phyloP scores from a whole-genome alignment of 1,140 invertebrate genomes.

The Vollenhovia emeryi region DNA sequence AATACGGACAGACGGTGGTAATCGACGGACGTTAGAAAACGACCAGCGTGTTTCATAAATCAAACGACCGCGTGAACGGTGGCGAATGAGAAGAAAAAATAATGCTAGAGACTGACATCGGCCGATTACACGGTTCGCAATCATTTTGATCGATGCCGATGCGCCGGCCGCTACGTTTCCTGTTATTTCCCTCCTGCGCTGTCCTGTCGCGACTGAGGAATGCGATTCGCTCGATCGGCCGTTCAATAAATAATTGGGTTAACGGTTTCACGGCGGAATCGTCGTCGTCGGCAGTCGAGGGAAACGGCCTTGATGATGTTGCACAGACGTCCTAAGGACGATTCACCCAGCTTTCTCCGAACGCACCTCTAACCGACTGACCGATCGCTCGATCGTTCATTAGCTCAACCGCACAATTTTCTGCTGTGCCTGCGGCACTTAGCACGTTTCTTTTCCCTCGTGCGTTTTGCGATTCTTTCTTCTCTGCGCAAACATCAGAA shows the following conservation, averaged over 20 bases:
- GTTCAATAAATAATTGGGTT: constrained; percentile 70
- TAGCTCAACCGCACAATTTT: background rate
- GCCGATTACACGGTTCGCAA: constrained; percentile 48
- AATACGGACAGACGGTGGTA: constrained; percentile 2
- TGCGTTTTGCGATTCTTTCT: background rate
- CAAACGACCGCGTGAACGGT: constrained; percentile 10
- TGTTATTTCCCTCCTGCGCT: constrained; percentile 26
- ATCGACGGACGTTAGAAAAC: constrained; percentile 20
- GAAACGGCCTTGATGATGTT: constrained; percentile 74
- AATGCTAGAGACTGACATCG: constrained; percentile 15
- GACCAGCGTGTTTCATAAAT: constrained; percentile 43
- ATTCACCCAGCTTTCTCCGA: constrained; percentile 68
- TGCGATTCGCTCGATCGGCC: constrained; percentile 46
- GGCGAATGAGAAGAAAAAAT: background rate
- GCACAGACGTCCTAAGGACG: constrained; percentile 66
- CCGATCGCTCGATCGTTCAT: background rate
- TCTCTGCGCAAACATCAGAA: background rate
- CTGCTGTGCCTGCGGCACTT: background rate
- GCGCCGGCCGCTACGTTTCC: constrained; percentile 38
- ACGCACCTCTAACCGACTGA: constrained; percentile 33
- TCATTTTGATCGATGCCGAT: constrained; percentile 42
- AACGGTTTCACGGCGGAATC: constrained; percentile 65
- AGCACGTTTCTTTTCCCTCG: background rate
- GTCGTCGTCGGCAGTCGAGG: constrained; percentile 8
- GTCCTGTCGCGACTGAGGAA: constrained; percentile 22